Evolutionary conservation across 1,140 invertebrate species (phyloP).

Genomic region (Phymastichus coffea): DNA sequence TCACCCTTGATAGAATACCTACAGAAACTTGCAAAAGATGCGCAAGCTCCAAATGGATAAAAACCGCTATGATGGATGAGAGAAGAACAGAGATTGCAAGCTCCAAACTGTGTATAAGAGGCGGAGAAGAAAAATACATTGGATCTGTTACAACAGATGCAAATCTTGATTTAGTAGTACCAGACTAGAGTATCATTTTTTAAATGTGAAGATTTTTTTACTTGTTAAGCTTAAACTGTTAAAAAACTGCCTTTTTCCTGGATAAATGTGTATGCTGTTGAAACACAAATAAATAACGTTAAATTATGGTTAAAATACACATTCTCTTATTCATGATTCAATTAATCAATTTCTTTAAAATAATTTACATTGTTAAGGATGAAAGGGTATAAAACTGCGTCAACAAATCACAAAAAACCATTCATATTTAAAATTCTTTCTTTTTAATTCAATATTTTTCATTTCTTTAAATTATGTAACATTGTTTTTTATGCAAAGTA

Average conservation of each 20-base stretch:
- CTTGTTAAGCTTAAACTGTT: too few relatives aligned
- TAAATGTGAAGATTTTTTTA: too few relatives aligned
- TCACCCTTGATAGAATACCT: constrained; percentile 76
- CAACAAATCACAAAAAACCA: background rate
- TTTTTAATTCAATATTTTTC: constrained; percentile 25
- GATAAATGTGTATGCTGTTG: too few relatives aligned
- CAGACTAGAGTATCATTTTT: too few relatives aligned
- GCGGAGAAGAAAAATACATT: constrained; percentile 70
- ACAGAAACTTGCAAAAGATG: constrained; percentile 77
- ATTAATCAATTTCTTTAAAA: too few relatives aligned
- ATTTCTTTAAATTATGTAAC: constrained; percentile 30
- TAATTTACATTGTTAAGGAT: background rate
- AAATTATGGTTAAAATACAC: too few relatives aligned
- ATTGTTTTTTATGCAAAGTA: constrained; percentile 30
- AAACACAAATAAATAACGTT: too few relatives aligned
- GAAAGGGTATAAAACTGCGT: background rate
- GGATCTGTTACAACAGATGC: constrained; percentile 60
- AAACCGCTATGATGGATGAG: constrained; percentile 78
- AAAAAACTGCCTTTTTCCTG: too few relatives aligned
- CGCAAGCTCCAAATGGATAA: constrained; percentile 70
- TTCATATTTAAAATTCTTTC: background rate
- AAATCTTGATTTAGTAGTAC: constrained; percentile 71
- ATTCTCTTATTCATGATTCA: too few relatives aligned
- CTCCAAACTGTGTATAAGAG: constrained; percentile 66
- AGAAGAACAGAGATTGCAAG: constrained; percentile 59